Conservation (phyloP, 2,888 invertebrate genomes). For the Dorcus hopei region DNA sequence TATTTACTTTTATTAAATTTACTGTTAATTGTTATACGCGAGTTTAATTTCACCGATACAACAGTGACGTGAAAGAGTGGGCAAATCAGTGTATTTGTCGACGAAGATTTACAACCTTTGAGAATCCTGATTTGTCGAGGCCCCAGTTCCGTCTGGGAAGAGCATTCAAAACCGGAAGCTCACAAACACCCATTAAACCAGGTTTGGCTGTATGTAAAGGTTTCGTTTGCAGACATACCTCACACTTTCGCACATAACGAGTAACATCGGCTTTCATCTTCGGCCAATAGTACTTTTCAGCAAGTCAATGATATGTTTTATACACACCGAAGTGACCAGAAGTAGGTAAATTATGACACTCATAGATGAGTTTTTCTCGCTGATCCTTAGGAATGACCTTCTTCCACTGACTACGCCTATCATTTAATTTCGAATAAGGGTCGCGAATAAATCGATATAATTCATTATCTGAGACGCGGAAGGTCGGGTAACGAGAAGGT, state of each 20-base stretch:
- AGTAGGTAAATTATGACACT: constrained; percentile 18
- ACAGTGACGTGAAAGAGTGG: too few species aligned
- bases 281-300: not conserved
- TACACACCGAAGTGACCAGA: constrained; percentile 25
- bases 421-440: too few species aligned
- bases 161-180: too few species aligned
- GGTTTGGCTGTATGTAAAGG: constrained; percentile 20
- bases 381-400: constrained; percentile 7
- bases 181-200: constrained; percentile 26
- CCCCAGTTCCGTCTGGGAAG: too few species aligned
- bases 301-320: constrained; percentile 22
- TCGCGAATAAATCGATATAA: constrained; percentile 21
- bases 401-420: too few species aligned
- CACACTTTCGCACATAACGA: constrained; percentile 1
- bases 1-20: too few species aligned
- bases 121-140: too few species aligned
- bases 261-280: constrained; percentile 23
- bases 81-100: too few species aligned
- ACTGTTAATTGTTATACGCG: too few species aligned
- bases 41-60: too few species aligned
- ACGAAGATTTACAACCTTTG: too few species aligned
- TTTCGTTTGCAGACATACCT: constrained; percentile 12
- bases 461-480: constrained; percentile 16
- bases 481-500: constrained; percentile 21
- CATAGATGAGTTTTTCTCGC: constrained; percentile 6